These are phyloP conservation scores for Trachelipus rathkii DNA, from an alignment of 1,140 invertebrate genomes.

Conservation along the genomic window DNA sequence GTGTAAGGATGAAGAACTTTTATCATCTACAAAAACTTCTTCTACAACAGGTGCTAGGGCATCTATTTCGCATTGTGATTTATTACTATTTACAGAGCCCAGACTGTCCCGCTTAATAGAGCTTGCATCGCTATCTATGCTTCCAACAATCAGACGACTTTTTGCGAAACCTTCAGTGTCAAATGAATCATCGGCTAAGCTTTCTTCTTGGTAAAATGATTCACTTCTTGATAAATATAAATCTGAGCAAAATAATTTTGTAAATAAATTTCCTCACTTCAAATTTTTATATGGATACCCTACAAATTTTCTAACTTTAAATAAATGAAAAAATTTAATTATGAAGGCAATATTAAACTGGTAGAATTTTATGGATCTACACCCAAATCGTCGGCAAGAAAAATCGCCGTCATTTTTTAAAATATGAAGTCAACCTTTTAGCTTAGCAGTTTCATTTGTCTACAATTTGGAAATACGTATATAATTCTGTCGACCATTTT, in stretches of 20 bases:
- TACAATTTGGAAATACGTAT: no score
- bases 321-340: no score
- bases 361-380: no score
- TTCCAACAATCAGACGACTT: neutral
- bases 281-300: no score
- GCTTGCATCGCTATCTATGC: neutral
- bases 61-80: conserved; percentile 4
- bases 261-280: no score
- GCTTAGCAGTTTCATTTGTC: no score
- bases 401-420: no score
- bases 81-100: neutral
- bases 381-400: no score
- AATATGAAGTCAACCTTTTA: no score
- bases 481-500: no score
- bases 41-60: neutral
- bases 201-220: neutral
- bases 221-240: neutral
- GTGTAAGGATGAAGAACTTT: neutral
- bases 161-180: neutral
- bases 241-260: neutral
- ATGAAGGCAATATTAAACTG: no score
- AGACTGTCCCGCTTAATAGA: neutral
- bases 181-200: neutral
- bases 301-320: no score
- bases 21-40: neutral